These are phyloP conservation scores for Trachelipus rathkii DNA, from an alignment of 1,140 invertebrate species.

Conservation along the genomic window DNA sequence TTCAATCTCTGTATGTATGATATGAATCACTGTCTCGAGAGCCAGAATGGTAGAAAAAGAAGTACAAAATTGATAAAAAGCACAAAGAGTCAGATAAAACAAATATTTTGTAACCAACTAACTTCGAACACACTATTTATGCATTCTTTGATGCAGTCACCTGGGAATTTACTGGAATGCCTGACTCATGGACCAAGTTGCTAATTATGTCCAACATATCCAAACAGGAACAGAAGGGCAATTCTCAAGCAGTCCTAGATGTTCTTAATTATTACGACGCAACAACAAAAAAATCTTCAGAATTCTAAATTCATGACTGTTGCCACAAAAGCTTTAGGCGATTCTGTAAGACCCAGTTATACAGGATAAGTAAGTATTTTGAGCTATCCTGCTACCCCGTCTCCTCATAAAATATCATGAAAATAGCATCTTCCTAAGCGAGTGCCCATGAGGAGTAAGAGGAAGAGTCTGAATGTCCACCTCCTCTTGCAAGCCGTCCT, in stretches of 20 bases:
- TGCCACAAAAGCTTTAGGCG: slow-evolving; percentile 58
- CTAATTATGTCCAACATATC: slow-evolving; percentile 96
- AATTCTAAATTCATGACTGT: slow-evolving; percentile 86
- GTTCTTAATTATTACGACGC: slow-evolving; percentile 97
- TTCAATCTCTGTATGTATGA: slow-evolving; percentile 48
- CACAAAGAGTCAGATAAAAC: slow-evolving; percentile 70
- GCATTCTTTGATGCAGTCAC: slow-evolving; percentile 95
- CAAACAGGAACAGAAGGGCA: slow-evolving; percentile 98
- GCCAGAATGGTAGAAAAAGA: slow-evolving; percentile 76
- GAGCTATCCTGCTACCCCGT: slow-evolving; percentile 39
- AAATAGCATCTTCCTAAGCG: slow-evolving; percentile 43
- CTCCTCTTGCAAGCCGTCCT: slow-evolving; percentile 89
- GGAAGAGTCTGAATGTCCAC: slow-evolving; percentile 67
- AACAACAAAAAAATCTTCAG: slow-evolving; percentile 80
- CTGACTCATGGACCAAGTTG: slow-evolving; percentile 91
- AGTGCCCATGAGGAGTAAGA: slow-evolving; percentile 66
- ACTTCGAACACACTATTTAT: slow-evolving; percentile 98
- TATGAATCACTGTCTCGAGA: slow-evolving; percentile 93
- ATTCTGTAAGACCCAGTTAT: slow-evolving; percentile 37
- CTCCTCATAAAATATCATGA: slow-evolving; percentile 44
- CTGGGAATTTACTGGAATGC: slow-evolving; percentile 98
- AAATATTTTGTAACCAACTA: slow-evolving; percentile 96
- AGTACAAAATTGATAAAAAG: slow-evolving; percentile 61
- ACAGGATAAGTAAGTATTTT: slow-evolving; percentile 30
- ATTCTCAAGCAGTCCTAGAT: slow-evolving; percentile 97